These are phyloP conservation scores for Cheilinus undulatus DNA, from an alignment of 2,113 vertebrate genomes.

Conservation along the genomic window DNA sequence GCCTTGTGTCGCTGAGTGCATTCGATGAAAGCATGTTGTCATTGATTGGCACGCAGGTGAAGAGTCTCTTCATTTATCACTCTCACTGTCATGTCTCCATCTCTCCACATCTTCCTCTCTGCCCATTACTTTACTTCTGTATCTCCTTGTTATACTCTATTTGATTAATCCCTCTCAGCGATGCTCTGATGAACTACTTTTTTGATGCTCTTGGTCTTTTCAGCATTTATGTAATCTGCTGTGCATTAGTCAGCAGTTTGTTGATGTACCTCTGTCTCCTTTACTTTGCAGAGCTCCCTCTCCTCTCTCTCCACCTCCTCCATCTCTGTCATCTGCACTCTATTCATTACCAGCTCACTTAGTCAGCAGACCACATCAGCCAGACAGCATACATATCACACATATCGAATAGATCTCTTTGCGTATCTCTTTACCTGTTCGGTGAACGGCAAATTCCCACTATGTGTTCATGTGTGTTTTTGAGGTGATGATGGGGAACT, in stretches of 20 bases:
- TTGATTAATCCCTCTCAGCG: background rate
- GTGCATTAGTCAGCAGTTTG: conserved; percentile 29
- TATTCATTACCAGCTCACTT: conserved; percentile 50
- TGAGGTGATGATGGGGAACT: conserved; percentile 22
- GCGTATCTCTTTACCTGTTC: conserved; percentile 33
- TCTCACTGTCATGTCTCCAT: conserved; percentile 1
- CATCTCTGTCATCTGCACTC: conserved; percentile 32
- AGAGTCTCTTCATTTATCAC: conserved; percentile 46
- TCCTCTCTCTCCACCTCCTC: conserved; percentile 30
- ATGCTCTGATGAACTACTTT: background rate
- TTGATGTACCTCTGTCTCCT: conserved; percentile 11
- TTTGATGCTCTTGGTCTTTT: conserved; percentile 10
- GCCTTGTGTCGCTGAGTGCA: conserved; percentile 58
- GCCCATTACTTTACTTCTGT: background rate
- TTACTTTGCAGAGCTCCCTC: conserved; percentile 17
- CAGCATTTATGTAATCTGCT: conserved; percentile 12
- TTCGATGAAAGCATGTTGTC: conserved; percentile 68
- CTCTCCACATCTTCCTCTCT: conserved; percentile 14
- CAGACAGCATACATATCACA: conserved; percentile 52
- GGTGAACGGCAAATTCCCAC: conserved; percentile 17
- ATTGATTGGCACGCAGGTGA: conserved; percentile 48
- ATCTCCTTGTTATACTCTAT: background rate
- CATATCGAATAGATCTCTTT: conserved; percentile 50
- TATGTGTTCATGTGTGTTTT: background rate
- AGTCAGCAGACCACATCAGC: conserved; percentile 40